Conservation (phyloP, 2,888 invertebrate species). For the Tetrapedia diversipes region DNA sequence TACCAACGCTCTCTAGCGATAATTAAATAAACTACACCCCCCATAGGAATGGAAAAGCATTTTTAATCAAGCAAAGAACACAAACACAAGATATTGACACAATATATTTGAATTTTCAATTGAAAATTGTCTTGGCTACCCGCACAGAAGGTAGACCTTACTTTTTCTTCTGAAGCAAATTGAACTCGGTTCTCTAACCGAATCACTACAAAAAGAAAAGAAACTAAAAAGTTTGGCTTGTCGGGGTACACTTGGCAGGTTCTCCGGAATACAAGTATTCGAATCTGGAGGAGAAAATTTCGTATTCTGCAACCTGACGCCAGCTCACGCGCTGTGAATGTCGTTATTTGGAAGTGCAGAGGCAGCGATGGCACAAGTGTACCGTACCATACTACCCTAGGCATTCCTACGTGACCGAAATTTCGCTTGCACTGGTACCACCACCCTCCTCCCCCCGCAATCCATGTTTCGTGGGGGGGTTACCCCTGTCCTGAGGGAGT, state of each 20-base stretch:
- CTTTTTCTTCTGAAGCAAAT: too few relatives aligned
- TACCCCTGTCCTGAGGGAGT: constrained; percentile 19
- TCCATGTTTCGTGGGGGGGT: too few relatives aligned
- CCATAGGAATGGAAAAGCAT: too few relatives aligned
- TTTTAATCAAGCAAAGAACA: too few relatives aligned
- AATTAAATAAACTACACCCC: too few relatives aligned
- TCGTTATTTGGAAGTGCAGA: constrained; percentile 44
- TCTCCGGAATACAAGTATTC: background rate
- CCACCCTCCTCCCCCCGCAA: constrained; percentile 56
- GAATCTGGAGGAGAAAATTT: constrained; percentile 25
- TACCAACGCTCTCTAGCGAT: too few relatives aligned
- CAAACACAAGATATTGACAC: too few relatives aligned
- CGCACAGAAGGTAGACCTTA: too few relatives aligned
- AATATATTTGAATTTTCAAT: too few relatives aligned
- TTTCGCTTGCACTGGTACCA: constrained; percentile 49
- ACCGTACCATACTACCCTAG: constrained; percentile 16
- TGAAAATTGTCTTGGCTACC: too few relatives aligned
- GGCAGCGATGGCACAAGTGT: constrained; percentile 22
- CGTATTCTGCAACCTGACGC: constrained; percentile 38
- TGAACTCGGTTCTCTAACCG: too few relatives aligned
- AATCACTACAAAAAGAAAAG: too few relatives aligned
- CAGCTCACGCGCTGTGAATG: constrained; percentile 14
- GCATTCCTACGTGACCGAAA: constrained; percentile 73
- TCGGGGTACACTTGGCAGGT: background rate
- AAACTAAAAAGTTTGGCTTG: background rate